Base-by-base conservation (phyloP, 2,113 vertebrate genomes). In the Phalacrocorax brasilianus region DNA sequence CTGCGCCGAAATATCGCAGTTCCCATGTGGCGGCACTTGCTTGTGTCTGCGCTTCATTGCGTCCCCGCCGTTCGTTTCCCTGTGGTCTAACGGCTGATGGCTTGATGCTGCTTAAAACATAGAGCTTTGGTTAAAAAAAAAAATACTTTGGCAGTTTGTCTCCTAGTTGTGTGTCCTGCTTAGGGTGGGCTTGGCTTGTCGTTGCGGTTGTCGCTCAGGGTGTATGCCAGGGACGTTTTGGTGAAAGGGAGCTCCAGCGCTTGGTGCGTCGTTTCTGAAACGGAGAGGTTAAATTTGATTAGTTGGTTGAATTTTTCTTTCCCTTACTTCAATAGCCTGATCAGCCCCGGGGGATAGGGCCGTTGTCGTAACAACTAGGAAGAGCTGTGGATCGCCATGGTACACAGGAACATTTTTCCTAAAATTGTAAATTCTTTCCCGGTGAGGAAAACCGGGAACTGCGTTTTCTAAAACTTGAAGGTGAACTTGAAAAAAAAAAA, bases 1-100 rank as follows among this genome's bases (percentile, higher is more conserved):
- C 40, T 15, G 26, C 19, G 28, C 28, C 2, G 3, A n/a, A 24
- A 16, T 7, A 2, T 8, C 50, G 6, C 12, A 1, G 52, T 10
- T 49, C 38, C 26, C 21, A 1, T 9, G 5, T 2, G 49, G 42
- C 33, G 73, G 38, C 61, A 58, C 61, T 12, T 14, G 0, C 2
- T 22, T 30, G 45, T 44, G 40, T 40, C 28, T 27, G 42, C 32
- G 32, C 35, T 49, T 85, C 21, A 0, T 28, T 12, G 32, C 1
- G 2, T 77, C 44, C 45, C 24, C 17, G 0, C 23, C 27, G 10
- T 24, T 67, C 24, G 3, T n/a, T 38, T 14, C 75, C 15, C 14
- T 14, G 42, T 68, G 13, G 5, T n/a, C 47, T 40, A 53, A 35
- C 2, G 5, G 16, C 61, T 28, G 35, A 8, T 33, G 32, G 28